Base-by-base conservation (phyloP, 1,140 invertebrate genomes). In the Sinonovacula constricta region DNA sequence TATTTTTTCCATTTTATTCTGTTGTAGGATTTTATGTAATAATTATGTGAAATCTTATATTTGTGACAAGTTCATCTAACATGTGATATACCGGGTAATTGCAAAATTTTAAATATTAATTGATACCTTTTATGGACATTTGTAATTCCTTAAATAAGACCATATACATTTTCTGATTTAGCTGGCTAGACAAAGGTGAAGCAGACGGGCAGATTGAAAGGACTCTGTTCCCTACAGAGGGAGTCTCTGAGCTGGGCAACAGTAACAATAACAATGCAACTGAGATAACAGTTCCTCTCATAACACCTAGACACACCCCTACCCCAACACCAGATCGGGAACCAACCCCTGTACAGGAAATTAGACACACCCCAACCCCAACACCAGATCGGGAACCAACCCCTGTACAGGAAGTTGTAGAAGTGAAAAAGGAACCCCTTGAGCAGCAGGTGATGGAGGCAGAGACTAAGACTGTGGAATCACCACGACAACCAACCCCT, bases 141-240 rank as follows among this genome's bases (percentile, higher is more conserved):
- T n/a, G n/a, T n/a, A n/a, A n/a, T n/a, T n/a, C n/a, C n/a, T n/a
- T n/a, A n/a, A n/a, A n/a, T n/a, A n/a, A n/a, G n/a, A n/a, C n/a
- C n/a, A n/a, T n/a, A n/a, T 10, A 45, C 18, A 45, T 45, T 45
- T 45, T 7, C 18, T 45, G 39, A 45, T 59, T 10, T 31, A 78
- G 75, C 24, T 78, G 75, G 75, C 45, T 78, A 24, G 75, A 78
- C 62, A 45, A 24, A 24, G 57, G 66, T 22, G 75, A 78, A 36
- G 75, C 7, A 26, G 75, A 78, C 22, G 56, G 66, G 4, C 56
- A 60, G 12, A 69, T 69, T 60, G 75, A 78, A n/a, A n/a, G 65
- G 14, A 78, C 75, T 33, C 36, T 78, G 30, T 15, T 62, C 5
- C 66, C 75, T 18, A 28, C 60, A 4, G 51, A 70, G 7, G n/a